Conservation (phyloP, 2,888 invertebrate genomes). For the Salticus scenicus region DNA sequence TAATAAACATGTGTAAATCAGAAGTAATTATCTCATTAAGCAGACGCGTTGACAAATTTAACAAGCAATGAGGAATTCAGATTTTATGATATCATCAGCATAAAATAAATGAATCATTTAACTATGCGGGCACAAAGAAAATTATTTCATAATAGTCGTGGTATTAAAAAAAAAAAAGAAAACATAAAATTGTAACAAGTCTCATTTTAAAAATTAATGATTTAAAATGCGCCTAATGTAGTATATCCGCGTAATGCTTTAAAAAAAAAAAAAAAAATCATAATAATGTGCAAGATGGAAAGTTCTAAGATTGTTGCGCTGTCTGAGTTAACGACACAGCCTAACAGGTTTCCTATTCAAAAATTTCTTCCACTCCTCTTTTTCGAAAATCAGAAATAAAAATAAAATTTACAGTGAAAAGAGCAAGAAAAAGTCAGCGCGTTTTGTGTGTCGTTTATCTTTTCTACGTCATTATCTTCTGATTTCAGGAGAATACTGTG, state of each 20-base stretch:
- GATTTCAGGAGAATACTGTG: slow-evolving; percentile 54
- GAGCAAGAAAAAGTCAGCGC: slow-evolving; percentile 9
- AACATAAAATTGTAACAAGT: background rate
- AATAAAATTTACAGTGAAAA: background rate
- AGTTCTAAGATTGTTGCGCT: slow-evolving; percentile 55
- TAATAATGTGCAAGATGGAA: slow-evolving; percentile 10
- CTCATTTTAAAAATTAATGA: slow-evolving; percentile 42
- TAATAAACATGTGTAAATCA: too few relatives aligned
- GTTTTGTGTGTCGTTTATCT: slow-evolving; percentile 64
- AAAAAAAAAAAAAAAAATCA: slow-evolving; percentile 27
- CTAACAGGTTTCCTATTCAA: slow-evolving; percentile 66
- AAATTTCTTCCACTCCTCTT: slow-evolving; percentile 15
- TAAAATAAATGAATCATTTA: too few relatives aligned
- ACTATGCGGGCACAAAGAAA: too few relatives aligned
- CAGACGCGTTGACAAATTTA: too few relatives aligned
- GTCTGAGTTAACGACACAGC: slow-evolving; percentile 57
- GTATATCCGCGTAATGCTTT: slow-evolving; percentile 42
- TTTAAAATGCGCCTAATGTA: slow-evolving; percentile 54
- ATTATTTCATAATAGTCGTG: background rate
- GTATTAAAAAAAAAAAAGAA: background rate
- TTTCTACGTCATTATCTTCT: slow-evolving; percentile 67
- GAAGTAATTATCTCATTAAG: too few relatives aligned
- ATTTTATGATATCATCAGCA: too few relatives aligned
- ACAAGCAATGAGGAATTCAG: too few relatives aligned
- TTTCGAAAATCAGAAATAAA: slow-evolving; percentile 3